A percentile compares a stretch with the other conserved stretches of the same genome.
phyloP scores from a whole-genome alignment of 2,113 vertebrate species.

The Carassius auratus region DNA sequence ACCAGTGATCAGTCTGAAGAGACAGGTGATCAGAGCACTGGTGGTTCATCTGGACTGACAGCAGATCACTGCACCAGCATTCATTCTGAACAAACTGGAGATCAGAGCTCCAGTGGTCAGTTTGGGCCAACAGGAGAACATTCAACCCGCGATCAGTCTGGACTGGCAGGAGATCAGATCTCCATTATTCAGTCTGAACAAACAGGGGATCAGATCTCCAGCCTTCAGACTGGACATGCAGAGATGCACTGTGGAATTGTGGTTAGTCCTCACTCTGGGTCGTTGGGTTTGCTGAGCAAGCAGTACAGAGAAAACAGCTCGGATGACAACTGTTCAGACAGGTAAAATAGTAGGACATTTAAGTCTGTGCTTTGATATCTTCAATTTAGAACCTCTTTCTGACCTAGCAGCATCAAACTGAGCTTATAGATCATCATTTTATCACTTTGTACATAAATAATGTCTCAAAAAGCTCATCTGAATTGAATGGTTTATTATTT shows the following conservation, averaged over 20 bases:
- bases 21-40: background rate
- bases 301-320: constrained; percentile 52
- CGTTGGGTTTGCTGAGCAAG: constrained; percentile 44
- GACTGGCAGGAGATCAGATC: background rate
- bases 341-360: constrained; percentile 23
- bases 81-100: background rate
- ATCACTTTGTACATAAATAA: background rate
- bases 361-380: background rate
- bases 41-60: background rate
- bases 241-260: background rate
- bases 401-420: background rate
- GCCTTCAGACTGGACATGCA: background rate
- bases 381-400: background rate
- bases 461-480: background rate
- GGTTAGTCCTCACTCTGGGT: constrained; percentile 14
- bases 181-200: no score
- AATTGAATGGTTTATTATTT: background rate
- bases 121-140: background rate
- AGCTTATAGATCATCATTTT: background rate
- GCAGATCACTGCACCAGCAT: background rate
- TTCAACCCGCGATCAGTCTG: background rate
- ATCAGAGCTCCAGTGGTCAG: background rate
- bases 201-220: no score
- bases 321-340: constrained; percentile 46
- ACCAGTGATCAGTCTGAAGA: background rate